Evolutionary conservation across 2,113 vertebrate species (phyloP), one percentile per base, ranked within the genome.

Genomic region (Otis tarda): DNA sequence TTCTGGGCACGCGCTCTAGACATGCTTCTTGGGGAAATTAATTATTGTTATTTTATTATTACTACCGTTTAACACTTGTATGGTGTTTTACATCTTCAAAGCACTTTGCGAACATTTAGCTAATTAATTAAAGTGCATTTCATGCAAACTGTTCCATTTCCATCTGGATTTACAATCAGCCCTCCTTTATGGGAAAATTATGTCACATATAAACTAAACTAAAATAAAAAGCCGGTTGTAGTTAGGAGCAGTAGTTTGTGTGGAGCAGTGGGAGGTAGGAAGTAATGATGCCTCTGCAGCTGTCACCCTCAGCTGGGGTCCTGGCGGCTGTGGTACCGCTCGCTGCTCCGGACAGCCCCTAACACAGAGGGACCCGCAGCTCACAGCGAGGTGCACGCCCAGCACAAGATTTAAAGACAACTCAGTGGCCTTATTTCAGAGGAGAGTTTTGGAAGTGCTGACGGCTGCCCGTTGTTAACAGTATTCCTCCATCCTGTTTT

Each of bases 81-180:
- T 35, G 77, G 77, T 79, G 89, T 65, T 95, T 93, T 87, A 79
- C 83, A 94, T 97, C 94, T 94, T 96, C 90, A 94, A 94, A 97
- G 91, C 89, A 90, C 95, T 97, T 93, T 76, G 75, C 71, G 86
- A 94, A 74, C 78, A 43, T 95, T 97, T 94, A 96, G 91, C 73
- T 95, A 96, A 97, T 97, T 97, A 97, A 97, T 97, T 97, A 96
- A 94, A 97, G 95, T 55, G 89, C 61, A 61, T 96, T 97, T 95
- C 94, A 89, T 61, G 96, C 87, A 91, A 94, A 96, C 65, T 30
- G 43, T 94, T 86, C 82, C 21, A 25, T 88, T 94, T 94, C 93
- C 90, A 94, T 95, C 95, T 96, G 94, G 94, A 91, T 94, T 97
- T 94, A 97, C 91, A 91, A 93, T 89, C 95, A 94, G 75, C 57